Evolutionary conservation across 1,140 invertebrate genomes (phyloP).

Genomic region (Chymomyza costata): DNA sequence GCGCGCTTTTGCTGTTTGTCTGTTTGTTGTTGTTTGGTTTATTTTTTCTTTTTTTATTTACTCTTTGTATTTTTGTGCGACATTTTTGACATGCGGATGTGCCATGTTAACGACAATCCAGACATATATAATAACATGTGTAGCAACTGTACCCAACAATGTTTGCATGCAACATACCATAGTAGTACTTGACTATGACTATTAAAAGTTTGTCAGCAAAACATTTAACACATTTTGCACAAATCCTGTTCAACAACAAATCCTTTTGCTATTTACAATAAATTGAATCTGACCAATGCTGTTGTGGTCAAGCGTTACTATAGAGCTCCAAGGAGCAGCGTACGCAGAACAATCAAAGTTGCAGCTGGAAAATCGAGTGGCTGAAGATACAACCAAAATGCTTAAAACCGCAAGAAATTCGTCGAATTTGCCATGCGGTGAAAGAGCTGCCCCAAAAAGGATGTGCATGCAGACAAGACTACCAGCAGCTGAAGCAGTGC

Average conservation of each 20-base stretch:
- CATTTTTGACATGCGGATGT: constrained; percentile 73
- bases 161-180: too few relatives aligned
- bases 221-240: constrained; percentile 22
- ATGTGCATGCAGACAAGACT: constrained; percentile 20
- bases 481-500: constrained; percentile 3
- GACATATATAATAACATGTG: not conserved
- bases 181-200: too few relatives aligned
- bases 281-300: constrained; percentile 71
- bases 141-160: not conserved
- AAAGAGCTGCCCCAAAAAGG: constrained; percentile 44
- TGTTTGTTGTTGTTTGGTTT: constrained; percentile 39
- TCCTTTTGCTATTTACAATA: constrained; percentile 67
- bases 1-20: constrained; percentile 36
- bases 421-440: constrained; percentile 71
- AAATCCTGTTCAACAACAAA: constrained; percentile 37
- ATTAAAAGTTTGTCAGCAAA: too few relatives aligned
- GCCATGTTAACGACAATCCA: constrained; percentile 68
- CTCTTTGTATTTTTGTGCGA: constrained; percentile 72
- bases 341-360: constrained; percentile 49
- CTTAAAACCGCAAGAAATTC: constrained; percentile 69
- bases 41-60: too few relatives aligned
- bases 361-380: too few relatives aligned
- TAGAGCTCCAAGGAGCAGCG: too few relatives aligned
- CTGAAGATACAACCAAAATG: constrained; percentile 42
- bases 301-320: constrained; percentile 45